phyloP scores from a whole-genome alignment of 2,888 invertebrate genomes.

The Furcula furcula region DNA sequence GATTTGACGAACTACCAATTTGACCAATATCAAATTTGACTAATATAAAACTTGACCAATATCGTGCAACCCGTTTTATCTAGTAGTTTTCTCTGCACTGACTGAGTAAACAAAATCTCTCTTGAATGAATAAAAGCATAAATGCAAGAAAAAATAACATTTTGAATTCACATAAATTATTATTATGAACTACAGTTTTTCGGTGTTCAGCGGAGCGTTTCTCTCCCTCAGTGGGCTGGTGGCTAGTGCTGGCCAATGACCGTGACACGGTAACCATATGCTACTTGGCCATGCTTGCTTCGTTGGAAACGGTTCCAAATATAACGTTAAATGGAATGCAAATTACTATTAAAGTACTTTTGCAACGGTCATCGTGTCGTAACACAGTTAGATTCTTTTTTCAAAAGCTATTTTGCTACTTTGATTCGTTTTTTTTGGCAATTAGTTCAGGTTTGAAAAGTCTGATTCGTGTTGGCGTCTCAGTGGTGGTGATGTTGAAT shows the following conservation, averaged over 20 bases:
- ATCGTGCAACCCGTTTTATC: no score
- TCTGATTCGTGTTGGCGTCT: no score
- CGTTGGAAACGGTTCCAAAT: slow-evolving; percentile 30
- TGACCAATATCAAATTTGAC: no score
- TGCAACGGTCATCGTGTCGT: background rate
- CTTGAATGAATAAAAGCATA: no score
- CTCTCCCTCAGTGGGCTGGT: slow-evolving; percentile 32
- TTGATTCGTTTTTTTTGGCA: no score
- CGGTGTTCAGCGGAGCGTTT: slow-evolving; percentile 38
- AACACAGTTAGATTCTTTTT: background rate
- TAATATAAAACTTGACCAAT: no score
- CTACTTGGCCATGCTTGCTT: slow-evolving; percentile 32
- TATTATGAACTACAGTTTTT: slow-evolving; percentile 4
- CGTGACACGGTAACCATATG: slow-evolving; percentile 57
- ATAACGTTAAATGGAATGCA: slow-evolving; percentile 32
- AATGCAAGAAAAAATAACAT: no score
- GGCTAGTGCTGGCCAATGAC: slow-evolving; percentile 40
- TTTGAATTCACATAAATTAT: background rate
- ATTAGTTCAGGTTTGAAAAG: no score
- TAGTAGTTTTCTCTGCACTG: no score
- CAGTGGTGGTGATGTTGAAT: no score
- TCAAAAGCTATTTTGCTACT: slow-evolving; percentile 5
- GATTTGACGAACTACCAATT: no score
- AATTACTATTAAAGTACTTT: slow-evolving; percentile 12
- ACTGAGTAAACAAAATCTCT: no score